Evolutionary conservation across 2,797 vertebrate genomes (phyloP).

Genomic region (Buphagus erythrorhynchus): DNA sequence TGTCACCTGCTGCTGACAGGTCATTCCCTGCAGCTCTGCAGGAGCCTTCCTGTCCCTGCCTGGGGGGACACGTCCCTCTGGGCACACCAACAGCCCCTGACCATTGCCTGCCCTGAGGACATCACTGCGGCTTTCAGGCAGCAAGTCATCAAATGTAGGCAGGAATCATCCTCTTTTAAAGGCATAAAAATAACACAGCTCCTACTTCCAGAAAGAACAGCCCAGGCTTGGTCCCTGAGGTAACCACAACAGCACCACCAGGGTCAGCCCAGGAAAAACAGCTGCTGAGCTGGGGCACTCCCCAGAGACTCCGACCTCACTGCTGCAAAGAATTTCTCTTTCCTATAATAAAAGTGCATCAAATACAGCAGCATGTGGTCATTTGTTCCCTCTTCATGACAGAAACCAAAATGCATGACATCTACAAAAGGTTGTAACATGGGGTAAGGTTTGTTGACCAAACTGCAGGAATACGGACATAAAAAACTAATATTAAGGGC

Average conservation of each 20-base stretch:
- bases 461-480: background rate
- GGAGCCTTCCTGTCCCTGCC: background rate
- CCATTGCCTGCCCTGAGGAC: background rate
- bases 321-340: background rate
- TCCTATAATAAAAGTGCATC: background rate
- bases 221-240: background rate
- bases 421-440: rapidly evolving
- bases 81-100: background rate
- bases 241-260: background rate
- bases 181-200: background rate
- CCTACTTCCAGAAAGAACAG: background rate
- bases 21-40: background rate
- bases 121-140: background rate
- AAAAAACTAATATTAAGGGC: background rate
- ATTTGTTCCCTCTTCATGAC: background rate
- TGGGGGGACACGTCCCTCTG: background rate
- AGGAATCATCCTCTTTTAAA: background rate
- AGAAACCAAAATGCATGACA: rapidly evolving
- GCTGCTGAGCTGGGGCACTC: background rate
- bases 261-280: background rate
- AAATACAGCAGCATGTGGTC: background rate
- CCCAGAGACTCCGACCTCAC: background rate
- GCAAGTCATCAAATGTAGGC: background rate
- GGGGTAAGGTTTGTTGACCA: background rate
- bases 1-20: constrained; percentile 4